Conservation (phyloP, 2,797 vertebrate species). For the Crenuchus spilurus region DNA sequence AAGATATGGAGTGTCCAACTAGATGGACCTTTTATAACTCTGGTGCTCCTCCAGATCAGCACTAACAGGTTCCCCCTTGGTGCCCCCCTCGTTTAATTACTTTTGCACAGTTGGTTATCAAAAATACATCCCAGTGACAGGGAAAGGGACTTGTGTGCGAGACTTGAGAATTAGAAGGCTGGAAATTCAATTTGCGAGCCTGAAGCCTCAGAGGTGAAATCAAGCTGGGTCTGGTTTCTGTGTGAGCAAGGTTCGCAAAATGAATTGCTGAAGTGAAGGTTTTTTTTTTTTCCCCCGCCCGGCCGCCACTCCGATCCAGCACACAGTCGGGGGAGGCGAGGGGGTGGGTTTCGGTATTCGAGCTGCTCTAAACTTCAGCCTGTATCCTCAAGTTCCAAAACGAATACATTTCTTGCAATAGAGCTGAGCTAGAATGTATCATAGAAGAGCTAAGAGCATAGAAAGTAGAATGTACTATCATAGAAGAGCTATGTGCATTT, state of each 20-base stretch:
- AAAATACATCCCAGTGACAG: slow-evolving; percentile 39
- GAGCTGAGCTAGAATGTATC: slow-evolving; percentile 56
- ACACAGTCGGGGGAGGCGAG: slow-evolving; percentile 23
- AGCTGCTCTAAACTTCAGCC: slow-evolving; percentile 15
- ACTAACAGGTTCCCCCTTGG: neutral
- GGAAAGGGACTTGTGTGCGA: slow-evolving; percentile 49
- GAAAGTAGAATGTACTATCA: slow-evolving; percentile 77
- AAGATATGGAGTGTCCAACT: neutral
- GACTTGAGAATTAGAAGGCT: slow-evolving; percentile 45
- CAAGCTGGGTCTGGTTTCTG: slow-evolving; percentile 70
- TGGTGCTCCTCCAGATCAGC: slow-evolving; percentile 62
- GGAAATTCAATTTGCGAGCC: slow-evolving; percentile 48
- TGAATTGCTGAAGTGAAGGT: slow-evolving; percentile 67
- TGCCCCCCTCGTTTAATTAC: slow-evolving; percentile 8
- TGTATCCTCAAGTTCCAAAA: neutral
- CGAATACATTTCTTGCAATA: slow-evolving; percentile 26
- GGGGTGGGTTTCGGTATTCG: slow-evolving; percentile 16
- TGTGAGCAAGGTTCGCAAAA: slow-evolving; percentile 60
- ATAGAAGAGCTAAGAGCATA: slow-evolving; percentile 75
- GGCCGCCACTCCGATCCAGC: slow-evolving; percentile 28
- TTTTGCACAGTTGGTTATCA: slow-evolving; percentile 1
- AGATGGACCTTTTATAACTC: too few species aligned
- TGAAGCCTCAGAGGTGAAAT: slow-evolving; percentile 65
- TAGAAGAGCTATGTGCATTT: slow-evolving; percentile 73
- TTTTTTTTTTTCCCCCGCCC: too few species aligned